Percentiles rank a stretch among this genome's conserved stretches.
Conservation (phyloP, 92 coral and sea anemone genomes). For the Virgularia gustaviana region DNA sequence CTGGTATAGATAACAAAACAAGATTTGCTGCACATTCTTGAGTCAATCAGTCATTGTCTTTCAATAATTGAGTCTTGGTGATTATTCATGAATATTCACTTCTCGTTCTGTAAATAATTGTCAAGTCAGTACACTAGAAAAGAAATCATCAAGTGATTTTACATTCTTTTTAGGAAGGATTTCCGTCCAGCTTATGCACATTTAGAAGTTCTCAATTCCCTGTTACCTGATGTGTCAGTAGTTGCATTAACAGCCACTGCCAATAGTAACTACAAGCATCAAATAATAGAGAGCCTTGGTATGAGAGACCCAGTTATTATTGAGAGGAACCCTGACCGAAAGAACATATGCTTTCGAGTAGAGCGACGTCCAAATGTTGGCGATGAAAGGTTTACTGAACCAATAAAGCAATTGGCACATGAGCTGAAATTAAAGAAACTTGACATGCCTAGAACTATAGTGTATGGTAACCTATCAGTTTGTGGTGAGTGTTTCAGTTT, state of each 20-base stretch:
- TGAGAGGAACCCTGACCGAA: slow-evolving; percentile 40
- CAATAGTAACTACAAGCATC: not conserved
- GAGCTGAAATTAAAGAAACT: slow-evolving; percentile 23
- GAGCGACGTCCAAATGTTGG: slow-evolving; percentile 18
- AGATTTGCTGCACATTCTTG: too few species aligned
- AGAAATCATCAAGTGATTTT: not conserved
- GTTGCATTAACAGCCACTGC: slow-evolving; percentile 50
- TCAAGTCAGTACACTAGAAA: not conserved
- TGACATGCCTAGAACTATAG: slow-evolving; percentile 51
- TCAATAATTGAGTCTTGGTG: too few species aligned
- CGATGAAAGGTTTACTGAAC: slow-evolving; percentile 24
- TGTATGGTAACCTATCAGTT: slow-evolving; percentile 56
- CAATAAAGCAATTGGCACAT: slow-evolving; percentile 30
- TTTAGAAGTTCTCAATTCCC: slow-evolving; percentile 31
- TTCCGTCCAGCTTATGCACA: slow-evolving; percentile 43
- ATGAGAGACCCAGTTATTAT: slow-evolving; percentile 23
- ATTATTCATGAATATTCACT: too few species aligned
- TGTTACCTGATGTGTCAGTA: slow-evolving; percentile 43
- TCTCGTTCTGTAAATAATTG: not conserved
- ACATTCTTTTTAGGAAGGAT: not conserved
- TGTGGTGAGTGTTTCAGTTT: slow-evolving; percentile 41
- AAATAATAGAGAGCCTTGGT: slow-evolving; percentile 16
- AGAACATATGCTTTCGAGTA: slow-evolving; percentile 38
- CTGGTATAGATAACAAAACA: too few species aligned
- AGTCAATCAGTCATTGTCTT: too few species aligned